Percentiles rank a stretch among this genome's conserved stretches.
These are phyloP conservation scores for Eidolon dupreanum DNA, from an alignment of 2,797 vertebrate species.

Conservation along the genomic window DNA sequence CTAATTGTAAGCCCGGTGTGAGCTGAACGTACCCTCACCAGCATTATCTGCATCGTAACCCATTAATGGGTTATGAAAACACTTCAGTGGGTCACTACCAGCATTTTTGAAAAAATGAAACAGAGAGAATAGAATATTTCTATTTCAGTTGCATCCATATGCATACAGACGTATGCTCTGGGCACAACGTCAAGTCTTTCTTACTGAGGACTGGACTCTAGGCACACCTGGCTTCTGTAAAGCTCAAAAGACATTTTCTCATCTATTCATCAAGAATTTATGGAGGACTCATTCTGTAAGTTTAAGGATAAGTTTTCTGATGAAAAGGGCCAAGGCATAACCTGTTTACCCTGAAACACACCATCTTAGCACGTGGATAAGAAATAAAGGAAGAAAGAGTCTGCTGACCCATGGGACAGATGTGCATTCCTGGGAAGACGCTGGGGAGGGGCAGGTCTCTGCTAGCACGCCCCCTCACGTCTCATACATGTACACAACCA, in stretches of 20 bases:
- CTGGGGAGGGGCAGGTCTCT: neutral
- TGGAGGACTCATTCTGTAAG: neutral
- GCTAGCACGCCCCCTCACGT: neutral
- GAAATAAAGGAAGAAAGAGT: neutral
- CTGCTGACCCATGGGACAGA: neutral
- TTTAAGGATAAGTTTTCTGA: neutral
- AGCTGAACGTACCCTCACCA: fast-evolving
- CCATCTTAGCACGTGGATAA: neutral
- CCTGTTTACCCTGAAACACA: neutral
- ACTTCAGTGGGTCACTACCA: neutral
- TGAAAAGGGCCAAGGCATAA: neutral
- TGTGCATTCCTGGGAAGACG: neutral
- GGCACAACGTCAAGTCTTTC: neutral
- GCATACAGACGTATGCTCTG: fast-evolving
- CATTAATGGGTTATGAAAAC: neutral
- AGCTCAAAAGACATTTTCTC: neutral
- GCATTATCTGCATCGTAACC: neutral
- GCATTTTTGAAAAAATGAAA: neutral
- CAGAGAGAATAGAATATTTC: neutral
- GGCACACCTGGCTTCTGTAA: neutral
- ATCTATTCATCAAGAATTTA: neutral
- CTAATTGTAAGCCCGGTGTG: too few species aligned
- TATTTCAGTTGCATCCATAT: neutral
- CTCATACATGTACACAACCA: neutral
- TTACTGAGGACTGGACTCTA: too few species aligned